A percentile compares a stretch with the other conserved stretches of the same genome.
Evolutionary conservation across 2,797 vertebrate genomes (phyloP).

Genomic region (Acanthiza pusilla): DNA sequence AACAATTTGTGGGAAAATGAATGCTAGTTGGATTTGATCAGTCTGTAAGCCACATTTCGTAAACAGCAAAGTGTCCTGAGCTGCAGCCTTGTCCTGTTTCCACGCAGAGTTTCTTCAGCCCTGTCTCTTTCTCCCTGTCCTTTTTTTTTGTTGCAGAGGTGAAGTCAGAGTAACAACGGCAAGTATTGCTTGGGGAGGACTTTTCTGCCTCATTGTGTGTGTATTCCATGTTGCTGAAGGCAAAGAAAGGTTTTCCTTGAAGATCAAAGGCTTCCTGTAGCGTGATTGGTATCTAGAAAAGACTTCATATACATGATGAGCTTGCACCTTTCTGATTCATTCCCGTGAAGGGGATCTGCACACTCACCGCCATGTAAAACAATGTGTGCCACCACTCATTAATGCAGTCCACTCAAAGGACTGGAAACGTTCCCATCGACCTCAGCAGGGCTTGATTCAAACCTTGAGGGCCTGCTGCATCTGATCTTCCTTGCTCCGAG

Average conservation of each 20-base stretch:
- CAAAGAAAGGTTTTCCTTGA: background rate
- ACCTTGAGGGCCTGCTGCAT: background rate
- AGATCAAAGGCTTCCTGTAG: slow-evolving; percentile 21
- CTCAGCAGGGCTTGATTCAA: background rate
- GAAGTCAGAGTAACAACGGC: background rate
- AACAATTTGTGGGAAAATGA: background rate
- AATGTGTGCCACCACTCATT: background rate
- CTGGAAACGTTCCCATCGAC: background rate
- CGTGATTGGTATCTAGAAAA: background rate
- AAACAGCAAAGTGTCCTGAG: background rate
- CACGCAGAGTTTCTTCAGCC: background rate
- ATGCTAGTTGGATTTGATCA: background rate
- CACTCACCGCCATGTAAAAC: background rate
- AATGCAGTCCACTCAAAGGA: background rate
- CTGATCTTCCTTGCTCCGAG: background rate
- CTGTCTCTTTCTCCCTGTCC: background rate
- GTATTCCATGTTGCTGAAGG: background rate
- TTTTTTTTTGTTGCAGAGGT: fast-evolving
- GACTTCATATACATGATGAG: background rate
- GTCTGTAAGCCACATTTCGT: background rate
- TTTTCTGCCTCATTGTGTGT: background rate
- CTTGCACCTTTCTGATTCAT: slow-evolving; percentile 10
- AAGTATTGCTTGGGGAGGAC: background rate
- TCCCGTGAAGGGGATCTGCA: background rate
- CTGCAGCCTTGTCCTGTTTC: background rate